Evolutionary conservation across 2,888 invertebrate species (phyloP).

Genomic region (Rhimphoctona megacephalus): DNA sequence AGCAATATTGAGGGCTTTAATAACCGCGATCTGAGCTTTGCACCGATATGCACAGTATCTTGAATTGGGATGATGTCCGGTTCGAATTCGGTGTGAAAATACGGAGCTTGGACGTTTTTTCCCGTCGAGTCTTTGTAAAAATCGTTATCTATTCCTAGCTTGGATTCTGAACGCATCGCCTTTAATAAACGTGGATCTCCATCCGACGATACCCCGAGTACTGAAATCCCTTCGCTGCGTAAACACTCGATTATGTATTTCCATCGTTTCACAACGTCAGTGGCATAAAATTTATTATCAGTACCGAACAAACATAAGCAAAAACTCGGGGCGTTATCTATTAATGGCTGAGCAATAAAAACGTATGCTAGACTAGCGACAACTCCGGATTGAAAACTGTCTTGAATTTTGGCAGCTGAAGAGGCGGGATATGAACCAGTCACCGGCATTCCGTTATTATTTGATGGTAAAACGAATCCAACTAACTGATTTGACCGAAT

Average conservation of each 20-base stretch:
- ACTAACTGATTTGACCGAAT: slow-evolving; percentile 72
- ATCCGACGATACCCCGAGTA: too few species aligned
- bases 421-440: slow-evolving; percentile 64
- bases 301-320: slow-evolving; percentile 72
- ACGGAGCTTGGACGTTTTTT: slow-evolving; percentile 46
- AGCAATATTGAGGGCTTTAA: slow-evolving; percentile 71
- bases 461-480: slow-evolving; percentile 72
- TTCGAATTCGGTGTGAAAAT: slow-evolving; percentile 49
- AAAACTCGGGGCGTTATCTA: slow-evolving; percentile 69
- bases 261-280: slow-evolving; percentile 71
- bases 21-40: slow-evolving; percentile 72
- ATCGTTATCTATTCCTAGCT: slow-evolving; percentile 7
- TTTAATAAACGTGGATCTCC: too few species aligned
- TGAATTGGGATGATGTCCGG: slow-evolving; percentile 61
- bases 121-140: slow-evolving; percentile 38
- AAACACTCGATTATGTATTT: slow-evolving; percentile 65
- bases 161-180: too few species aligned
- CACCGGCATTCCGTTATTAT: slow-evolving; percentile 69
- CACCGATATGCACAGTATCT: slow-evolving; percentile 74
- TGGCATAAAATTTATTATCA: slow-evolving; percentile 72
- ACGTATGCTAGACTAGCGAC: slow-evolving; percentile 67
- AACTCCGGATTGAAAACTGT: slow-evolving; percentile 59
- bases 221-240: slow-evolving; percentile 58
- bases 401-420: slow-evolving; percentile 66
- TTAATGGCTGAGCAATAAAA: slow-evolving; percentile 73